Evolutionary conservation across 2,113 vertebrate species (phyloP).

Genomic region (Ochotona princeps): DNA sequence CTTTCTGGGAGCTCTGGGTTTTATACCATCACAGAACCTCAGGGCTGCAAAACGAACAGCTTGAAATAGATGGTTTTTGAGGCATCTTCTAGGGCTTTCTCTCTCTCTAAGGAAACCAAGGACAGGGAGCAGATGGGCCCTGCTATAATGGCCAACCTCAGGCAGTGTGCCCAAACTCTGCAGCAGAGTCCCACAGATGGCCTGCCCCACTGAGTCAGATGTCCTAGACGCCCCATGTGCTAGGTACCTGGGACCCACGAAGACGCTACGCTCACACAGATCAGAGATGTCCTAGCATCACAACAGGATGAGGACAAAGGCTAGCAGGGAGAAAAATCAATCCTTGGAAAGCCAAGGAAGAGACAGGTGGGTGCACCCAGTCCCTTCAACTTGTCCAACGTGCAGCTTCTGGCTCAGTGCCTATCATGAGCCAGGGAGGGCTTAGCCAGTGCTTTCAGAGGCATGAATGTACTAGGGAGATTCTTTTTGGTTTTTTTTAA

Average conservation of each 20-base stretch:
- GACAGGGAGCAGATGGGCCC: background rate
- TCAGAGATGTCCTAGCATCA: background rate
- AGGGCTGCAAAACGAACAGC: background rate
- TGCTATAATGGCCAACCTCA: background rate
- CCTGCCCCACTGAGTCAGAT: background rate
- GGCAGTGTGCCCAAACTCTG: rapidly evolving
- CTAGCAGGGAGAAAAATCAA: background rate
- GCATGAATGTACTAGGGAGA: background rate
- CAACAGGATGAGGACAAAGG: background rate
- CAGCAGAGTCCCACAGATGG: rapidly evolving
- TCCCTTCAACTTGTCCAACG: background rate
- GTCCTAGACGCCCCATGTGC: background rate
- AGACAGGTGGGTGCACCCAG: background rate
- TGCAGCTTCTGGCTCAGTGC: background rate
- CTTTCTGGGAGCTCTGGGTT: background rate
- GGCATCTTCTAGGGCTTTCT: background rate
- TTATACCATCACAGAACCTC: background rate
- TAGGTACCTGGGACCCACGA: background rate
- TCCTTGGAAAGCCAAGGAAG: background rate
- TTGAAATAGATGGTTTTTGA: background rate
- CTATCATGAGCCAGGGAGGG: background rate
- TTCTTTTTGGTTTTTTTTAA: too few species aligned
- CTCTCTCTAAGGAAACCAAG: background rate
- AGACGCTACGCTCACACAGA: background rate
- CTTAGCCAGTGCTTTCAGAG: background rate